A percentile compares a stretch with the other conserved stretches of the same genome.
Evolutionary conservation across 2,113 vertebrate genomes (phyloP).

Genomic region (Cyprinodon brontotheroides): DNA sequence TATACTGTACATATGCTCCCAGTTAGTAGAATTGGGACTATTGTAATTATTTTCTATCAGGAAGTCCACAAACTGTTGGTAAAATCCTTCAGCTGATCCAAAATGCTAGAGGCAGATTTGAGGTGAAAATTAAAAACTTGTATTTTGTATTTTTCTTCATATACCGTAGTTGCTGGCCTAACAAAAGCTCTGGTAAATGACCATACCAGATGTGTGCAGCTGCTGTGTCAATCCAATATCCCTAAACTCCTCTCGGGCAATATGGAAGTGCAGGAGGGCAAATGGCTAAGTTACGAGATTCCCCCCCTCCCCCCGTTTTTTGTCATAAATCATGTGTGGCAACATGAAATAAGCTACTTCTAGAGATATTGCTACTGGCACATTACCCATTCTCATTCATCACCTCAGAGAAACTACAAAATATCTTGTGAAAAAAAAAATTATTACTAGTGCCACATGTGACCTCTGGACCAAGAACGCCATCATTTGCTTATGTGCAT

Average conservation of each 20-base stretch:
- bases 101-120: no score
- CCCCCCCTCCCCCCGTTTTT: slow-evolving; percentile 58
- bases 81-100: no score
- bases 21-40: no score
- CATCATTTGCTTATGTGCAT: slow-evolving; percentile 63
- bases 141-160: slow-evolving; percentile 21
- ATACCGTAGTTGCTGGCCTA: slow-evolving; percentile 30
- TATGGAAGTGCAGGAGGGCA: slow-evolving; percentile 76
- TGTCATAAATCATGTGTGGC: slow-evolving; percentile 82
- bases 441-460: slow-evolving; percentile 51
- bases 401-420: slow-evolving; percentile 74
- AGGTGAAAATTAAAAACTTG: no score
- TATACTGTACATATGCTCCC: no score
- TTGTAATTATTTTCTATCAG: no score
- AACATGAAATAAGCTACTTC: slow-evolving; percentile 80
- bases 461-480: slow-evolving; percentile 53
- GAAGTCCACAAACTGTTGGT: no score
- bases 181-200: slow-evolving; percentile 32
- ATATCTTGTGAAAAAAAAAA: slow-evolving; percentile 44
- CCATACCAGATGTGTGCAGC: slow-evolving; percentile 73
- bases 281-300: slow-evolving; percentile 77
- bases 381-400: slow-evolving; percentile 78
- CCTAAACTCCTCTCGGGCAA: slow-evolving; percentile 65
- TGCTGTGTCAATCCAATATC: slow-evolving; percentile 71
- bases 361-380: slow-evolving; percentile 78